Conservation (phyloP, 1,140 invertebrate species). For the Apis mellifera region Amel_HAv3.1 CM009942.2:5303001-5303500, state of each 20-base stretch:
- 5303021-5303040: constrained; percentile 28
- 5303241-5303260: not conserved
- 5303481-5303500: too few relatives aligned
- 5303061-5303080: not conserved
- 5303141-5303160: too few relatives aligned
- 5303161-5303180: not conserved
- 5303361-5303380: too few relatives aligned
- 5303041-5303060: constrained; percentile 30
- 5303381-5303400: too few relatives aligned
- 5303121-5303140: constrained; percentile 4
- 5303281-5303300: not conserved
- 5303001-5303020: not conserved
- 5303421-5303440: too few relatives aligned
- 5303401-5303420: too few relatives aligned
- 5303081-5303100: constrained; percentile 9
- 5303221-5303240: constrained; percentile 4
- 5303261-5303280: not conserved
- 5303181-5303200: not conserved
- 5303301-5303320: constrained; percentile 1
- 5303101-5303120: not conserved
- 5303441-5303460: too few relatives aligned
- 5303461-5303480: too few relatives aligned
- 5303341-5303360: constrained; percentile 23
- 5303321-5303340: not conserved
- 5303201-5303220: not conserved